Percentiles rank a stretch among this genome's conserved stretches.
Evolutionary conservation across 2,797 vertebrate species (phyloP).

Genomic region (Coilia nasus): DNA sequence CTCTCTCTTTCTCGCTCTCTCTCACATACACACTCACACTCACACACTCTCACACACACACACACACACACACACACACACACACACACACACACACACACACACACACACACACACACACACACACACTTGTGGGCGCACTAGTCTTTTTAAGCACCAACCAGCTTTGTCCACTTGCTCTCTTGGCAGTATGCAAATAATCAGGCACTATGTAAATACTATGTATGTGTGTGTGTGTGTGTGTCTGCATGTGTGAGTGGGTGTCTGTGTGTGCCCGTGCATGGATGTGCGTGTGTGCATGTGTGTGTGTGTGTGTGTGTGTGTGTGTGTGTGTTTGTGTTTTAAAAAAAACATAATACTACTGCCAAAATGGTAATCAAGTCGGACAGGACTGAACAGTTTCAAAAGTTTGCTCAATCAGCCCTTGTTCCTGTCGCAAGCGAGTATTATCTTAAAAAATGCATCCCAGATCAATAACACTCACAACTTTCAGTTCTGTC

Average conservation of each 20-base stretch:
- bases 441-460: not conserved
- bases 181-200: not conserved
- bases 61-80: not conserved
- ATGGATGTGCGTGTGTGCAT: too few species aligned
- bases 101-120: not conserved
- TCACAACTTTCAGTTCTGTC: slow-evolving; percentile 21
- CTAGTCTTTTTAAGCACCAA: not conserved
- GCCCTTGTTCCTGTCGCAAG: not conserved
- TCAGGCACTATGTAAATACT: not conserved
- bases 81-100: not conserved
- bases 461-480: slow-evolving; percentile 5
- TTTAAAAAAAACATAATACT: not conserved
- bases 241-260: too few species aligned
- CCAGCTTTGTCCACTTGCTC: not conserved
- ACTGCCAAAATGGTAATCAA: not conserved
- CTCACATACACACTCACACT: not conserved
- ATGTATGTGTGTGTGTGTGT: too few species aligned
- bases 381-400: not conserved
- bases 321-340: too few species aligned
- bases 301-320: too few species aligned
- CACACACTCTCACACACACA: not conserved
- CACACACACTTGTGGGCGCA: not conserved
- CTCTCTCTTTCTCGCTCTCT: too few species aligned
- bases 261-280: too few species aligned
- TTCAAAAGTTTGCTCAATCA: not conserved